A percentile compares a stretch with the other conserved stretches of the same genome.
Evolutionary conservation across 2,797 vertebrate genomes (phyloP).

Genomic region (Falco biarmicus): DNA sequence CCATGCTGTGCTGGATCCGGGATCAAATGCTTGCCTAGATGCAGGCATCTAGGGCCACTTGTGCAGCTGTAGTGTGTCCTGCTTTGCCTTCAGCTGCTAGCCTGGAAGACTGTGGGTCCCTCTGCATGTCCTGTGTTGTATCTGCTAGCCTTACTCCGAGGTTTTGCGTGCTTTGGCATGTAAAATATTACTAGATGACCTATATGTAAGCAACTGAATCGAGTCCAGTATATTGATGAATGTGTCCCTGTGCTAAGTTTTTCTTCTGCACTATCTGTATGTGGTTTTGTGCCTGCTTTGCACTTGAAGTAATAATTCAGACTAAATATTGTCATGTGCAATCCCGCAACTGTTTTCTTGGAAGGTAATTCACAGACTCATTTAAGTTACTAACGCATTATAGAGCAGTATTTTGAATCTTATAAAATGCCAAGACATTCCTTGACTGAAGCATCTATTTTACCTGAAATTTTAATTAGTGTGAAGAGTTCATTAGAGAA

Average conservation of each 20-base stretch:
- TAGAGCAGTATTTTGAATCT: background rate
- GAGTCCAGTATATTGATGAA: background rate
- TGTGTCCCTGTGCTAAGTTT: background rate
- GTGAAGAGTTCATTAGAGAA: background rate
- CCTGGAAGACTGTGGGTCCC: background rate
- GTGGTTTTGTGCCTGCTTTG: background rate
- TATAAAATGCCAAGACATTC: background rate
- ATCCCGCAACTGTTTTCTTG: background rate
- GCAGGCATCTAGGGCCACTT: background rate
- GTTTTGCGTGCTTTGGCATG: background rate
- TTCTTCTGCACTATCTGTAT: background rate
- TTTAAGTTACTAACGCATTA: background rate
- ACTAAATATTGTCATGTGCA: background rate
- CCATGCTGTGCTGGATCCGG: background rate
- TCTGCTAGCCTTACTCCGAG: background rate
- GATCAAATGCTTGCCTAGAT: background rate
- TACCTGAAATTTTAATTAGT: background rate
- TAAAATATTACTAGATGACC: background rate
- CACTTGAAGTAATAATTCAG: background rate
- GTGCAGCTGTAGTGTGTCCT: background rate
- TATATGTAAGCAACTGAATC: background rate
- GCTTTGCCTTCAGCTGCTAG: background rate
- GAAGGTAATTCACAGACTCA: background rate
- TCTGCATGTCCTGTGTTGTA: background rate
- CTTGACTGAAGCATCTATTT: background rate